phyloP scores from a whole-genome alignment of 2,113 vertebrate species.

The Pontoporia blainvillei region DNA sequence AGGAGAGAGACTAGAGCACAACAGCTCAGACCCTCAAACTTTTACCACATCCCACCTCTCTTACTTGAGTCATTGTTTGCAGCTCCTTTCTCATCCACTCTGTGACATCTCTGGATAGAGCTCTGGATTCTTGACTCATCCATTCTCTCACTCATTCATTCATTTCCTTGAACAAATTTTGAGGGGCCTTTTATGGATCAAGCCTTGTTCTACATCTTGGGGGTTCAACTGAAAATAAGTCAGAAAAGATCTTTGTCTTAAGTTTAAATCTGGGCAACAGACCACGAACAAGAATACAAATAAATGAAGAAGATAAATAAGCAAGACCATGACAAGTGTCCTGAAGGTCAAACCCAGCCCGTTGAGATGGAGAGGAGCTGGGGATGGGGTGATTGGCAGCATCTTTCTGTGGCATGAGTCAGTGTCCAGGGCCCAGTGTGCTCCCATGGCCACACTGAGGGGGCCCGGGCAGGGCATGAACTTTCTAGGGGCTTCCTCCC shows the following conservation, averaged over 20 bases:
- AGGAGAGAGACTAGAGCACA: background rate
- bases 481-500: background rate
- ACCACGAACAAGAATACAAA: background rate
- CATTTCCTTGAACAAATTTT: background rate
- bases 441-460: rapidly evolving
- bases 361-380: background rate
- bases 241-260: background rate
- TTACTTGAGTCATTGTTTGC: background rate
- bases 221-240: background rate
- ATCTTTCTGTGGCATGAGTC: background rate
- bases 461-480: background rate
- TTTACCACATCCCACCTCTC: background rate
- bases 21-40: background rate
- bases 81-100: too few species aligned
- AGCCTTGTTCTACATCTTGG: background rate
- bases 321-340: background rate
- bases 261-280: background rate
- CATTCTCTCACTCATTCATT: background rate
- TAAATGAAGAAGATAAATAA: background rate
- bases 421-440: background rate
- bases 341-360: background rate
- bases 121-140: background rate
- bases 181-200: background rate
- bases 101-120: background rate
- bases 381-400: rapidly evolving